These are phyloP conservation scores for Grapholita molesta DNA, from an alignment of 1,140 invertebrate genomes.

Conservation along the genomic window DNA sequence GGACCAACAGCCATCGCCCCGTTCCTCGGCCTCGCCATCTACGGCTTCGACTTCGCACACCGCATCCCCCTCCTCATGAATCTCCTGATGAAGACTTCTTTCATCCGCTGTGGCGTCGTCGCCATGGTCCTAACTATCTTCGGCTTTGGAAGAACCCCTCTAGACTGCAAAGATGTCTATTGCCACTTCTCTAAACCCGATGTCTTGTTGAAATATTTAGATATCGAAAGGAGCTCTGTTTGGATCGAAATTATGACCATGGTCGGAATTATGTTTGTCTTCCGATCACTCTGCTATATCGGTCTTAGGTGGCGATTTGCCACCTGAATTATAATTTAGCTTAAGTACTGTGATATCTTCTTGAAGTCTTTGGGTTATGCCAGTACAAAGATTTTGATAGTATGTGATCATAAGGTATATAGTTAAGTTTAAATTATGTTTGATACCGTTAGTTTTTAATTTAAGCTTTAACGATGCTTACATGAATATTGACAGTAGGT, in stretches of 20 bases:
- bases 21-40: constrained; percentile 81
- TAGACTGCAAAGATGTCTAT: constrained; percentile 80
- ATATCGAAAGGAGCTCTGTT: constrained; percentile 77
- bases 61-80: constrained; percentile 79
- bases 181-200: constrained; percentile 81
- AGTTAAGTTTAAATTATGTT: constrained; percentile 12
- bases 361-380: constrained; percentile 8
- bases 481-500: neutral
- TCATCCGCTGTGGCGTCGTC: constrained; percentile 81
- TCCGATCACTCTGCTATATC: constrained; percentile 77
- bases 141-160: constrained; percentile 77
- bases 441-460: neutral
- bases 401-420: constrained; percentile 36
- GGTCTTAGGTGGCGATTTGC: constrained; percentile 77
- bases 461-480: neutral
- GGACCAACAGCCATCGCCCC: constrained; percentile 81
- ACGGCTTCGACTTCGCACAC: constrained; percentile 83
- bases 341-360: constrained; percentile 29
- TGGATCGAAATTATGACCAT: constrained; percentile 77
- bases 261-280: constrained; percentile 73
- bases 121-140: constrained; percentile 80
- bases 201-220: constrained; percentile 78
- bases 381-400: constrained; percentile 34
- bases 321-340: constrained; percentile 57
- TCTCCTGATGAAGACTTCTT: constrained; percentile 80